Percentiles rank a stretch among this genome's conserved stretches.
phyloP scores from a whole-genome alignment of 1,140 invertebrate species.

The Brachionus angularis region DNA sequence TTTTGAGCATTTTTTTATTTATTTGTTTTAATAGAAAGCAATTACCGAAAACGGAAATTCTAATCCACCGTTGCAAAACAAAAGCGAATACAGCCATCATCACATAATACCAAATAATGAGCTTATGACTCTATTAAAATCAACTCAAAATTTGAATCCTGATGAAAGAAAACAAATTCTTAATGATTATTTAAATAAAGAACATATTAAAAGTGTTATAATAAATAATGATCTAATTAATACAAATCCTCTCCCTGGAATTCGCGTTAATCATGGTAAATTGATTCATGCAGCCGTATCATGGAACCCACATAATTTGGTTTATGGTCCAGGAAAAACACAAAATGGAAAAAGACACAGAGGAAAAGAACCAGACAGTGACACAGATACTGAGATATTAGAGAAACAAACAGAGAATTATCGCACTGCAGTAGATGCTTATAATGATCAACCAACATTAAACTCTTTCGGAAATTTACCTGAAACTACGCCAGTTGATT shows the following conservation, averaged over 20 bases:
- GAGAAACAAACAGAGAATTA: background rate
- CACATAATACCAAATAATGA: background rate
- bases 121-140: background rate
- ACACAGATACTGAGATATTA: background rate
- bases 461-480: background rate
- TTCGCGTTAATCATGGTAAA: background rate
- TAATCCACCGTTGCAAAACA: no score
- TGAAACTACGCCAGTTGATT: background rate
- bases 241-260: background rate
- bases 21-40: no score
- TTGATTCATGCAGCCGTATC: background rate
- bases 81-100: no score
- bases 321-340: background rate
- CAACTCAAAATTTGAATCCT: background rate
- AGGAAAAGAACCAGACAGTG: background rate
- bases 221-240: background rate
- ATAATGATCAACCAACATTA: no score
- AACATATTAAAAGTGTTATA: background rate
- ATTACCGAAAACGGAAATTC: no score
- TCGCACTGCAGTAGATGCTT: background rate
- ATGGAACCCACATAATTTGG: background rate
- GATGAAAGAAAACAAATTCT: background rate
- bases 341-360: no score
- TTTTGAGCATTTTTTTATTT: no score
- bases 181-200: background rate